Evolutionary conservation across 2,888 invertebrate species (phyloP).

Genomic region (Agonopterix heracliana): DNA sequence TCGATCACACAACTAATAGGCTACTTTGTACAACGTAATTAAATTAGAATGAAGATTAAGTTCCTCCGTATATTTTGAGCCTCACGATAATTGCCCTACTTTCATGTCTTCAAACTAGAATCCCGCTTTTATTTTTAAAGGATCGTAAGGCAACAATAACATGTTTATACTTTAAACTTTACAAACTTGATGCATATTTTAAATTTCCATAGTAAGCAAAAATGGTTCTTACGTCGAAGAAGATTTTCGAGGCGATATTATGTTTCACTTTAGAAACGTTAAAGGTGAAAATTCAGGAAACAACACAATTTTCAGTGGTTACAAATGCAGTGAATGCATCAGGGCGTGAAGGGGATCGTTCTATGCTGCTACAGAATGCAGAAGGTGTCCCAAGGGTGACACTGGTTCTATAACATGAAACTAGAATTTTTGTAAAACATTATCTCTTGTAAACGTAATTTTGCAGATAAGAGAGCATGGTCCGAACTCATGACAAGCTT

Average conservation of each 20-base stretch:
- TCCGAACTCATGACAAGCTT: too few species aligned
- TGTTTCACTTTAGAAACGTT: too few species aligned
- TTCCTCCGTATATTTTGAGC: conserved; percentile 29
- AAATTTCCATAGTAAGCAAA: too few species aligned
- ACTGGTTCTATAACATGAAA: not conserved
- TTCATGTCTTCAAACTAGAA: conserved; percentile 2
- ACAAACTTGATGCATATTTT: not conserved
- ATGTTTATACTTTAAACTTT: not conserved
- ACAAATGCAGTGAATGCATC: not conserved
- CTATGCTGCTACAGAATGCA: not conserved
- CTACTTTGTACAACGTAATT: conserved; percentile 22
- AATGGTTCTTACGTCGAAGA: too few species aligned
- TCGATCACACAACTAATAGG: too few species aligned
- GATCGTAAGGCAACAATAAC: not conserved
- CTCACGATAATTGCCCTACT: conserved; percentile 25
- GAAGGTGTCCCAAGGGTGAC: not conserved
- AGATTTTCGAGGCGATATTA: too few species aligned
- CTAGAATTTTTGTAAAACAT: too few species aligned
- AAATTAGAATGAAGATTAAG: conserved; percentile 42
- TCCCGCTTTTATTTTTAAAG: not conserved
- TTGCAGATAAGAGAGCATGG: too few species aligned
- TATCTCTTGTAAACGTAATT: too few species aligned
- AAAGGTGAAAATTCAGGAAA: too few species aligned
- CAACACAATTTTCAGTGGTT: not conserved
- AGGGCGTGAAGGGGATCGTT: not conserved